A percentile compares a stretch with the other conserved stretches of the same genome.
phyloP scores from a whole-genome alignment of 1,140 invertebrate species.

The Plodia interpunctella region DNA sequence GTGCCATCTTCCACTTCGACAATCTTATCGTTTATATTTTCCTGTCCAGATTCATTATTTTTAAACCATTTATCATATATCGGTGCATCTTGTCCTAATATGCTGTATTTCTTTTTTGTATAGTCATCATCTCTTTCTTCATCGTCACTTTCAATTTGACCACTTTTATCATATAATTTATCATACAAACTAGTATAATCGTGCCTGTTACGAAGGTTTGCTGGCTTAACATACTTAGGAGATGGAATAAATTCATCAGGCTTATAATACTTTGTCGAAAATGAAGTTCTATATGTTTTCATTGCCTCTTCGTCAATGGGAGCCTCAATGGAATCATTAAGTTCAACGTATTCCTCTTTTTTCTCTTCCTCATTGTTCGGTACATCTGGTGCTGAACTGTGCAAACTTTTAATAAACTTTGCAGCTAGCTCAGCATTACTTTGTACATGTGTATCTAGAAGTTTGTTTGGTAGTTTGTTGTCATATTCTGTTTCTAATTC shows the following conservation, averaged over 20 bases:
- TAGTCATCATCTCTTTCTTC: constrained; percentile 8
- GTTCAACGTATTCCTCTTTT: neutral
- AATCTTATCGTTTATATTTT: neutral
- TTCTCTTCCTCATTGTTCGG: neutral
- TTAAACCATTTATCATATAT: constrained; percentile 16
- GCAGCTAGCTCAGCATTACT: neutral
- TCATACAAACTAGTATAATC: constrained; percentile 16
- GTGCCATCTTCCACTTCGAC: neutral
- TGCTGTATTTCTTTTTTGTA: constrained; percentile 5
- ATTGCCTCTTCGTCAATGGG: constrained; percentile 4
- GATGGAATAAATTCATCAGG: neutral
- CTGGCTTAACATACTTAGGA: constrained; percentile 12
- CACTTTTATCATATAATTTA: too few relatives aligned
- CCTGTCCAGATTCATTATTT: constrained; percentile 9
- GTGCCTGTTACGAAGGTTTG: constrained; percentile 18
- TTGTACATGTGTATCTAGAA: neutral
- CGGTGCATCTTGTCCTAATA: constrained; percentile 19
- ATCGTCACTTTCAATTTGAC: too few relatives aligned
- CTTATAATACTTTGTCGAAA: neutral
- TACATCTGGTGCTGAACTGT: constrained; percentile 15
- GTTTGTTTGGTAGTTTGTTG: neutral
- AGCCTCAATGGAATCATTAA: neutral
- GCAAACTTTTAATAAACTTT: constrained; percentile 13
- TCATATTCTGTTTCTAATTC: neutral
- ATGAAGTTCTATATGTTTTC: constrained; percentile 9